Base-by-base conservation (phyloP, 2,113 vertebrate genomes). In the Poeciliopsis occidentalis region DNA sequence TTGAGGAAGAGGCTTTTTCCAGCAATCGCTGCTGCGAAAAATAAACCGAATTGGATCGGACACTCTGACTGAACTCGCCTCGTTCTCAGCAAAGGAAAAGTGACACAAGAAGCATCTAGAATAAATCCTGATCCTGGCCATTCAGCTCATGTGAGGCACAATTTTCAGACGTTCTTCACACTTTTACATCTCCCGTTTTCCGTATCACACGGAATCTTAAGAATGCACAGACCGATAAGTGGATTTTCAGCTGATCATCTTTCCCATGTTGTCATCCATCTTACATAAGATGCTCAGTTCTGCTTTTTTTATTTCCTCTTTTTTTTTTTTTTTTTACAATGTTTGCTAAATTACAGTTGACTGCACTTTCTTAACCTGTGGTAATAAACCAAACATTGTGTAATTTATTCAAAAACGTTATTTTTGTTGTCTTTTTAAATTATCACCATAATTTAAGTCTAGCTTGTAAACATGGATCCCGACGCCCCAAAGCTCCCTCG, bases 401-500 rank as follows among this genome's bases (percentile, higher is more conserved):
- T 5, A 24, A 54, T 54, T 22, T 54, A 24, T 54, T 54, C 47
- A 7, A 24, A 15, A 51, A 0, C 7, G 8, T 54, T 24, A 22
- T 8, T 8, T 15, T 47, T 29, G 29, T 29, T 47, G 0, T 13
- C 15, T 7, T 47, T 19, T 8, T 24, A 10, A 1, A 47, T 26
- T 64, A 24, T 61, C 29, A 80, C 47, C 19, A 41, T 41, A 17
- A 15, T 54, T 82, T 61, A 12, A 37, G 54, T 64, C n/a, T 19
- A 17, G 73, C 30, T 26, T 88, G 57, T 61, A 71, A 60, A 71
- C 34, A 64, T 62, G 73, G 41, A 37, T 7, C 54, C n/a, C 27
- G 37, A 31, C 30, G 65, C 8, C 51, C 51, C 51, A 24, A n/a
- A 39, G 39, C 1, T n/a, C 64, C 13, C 24, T 22, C 22, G 2